phyloP scores from a whole-genome alignment of 2,113 vertebrate species.

The Hipposideros armiger region DNA sequence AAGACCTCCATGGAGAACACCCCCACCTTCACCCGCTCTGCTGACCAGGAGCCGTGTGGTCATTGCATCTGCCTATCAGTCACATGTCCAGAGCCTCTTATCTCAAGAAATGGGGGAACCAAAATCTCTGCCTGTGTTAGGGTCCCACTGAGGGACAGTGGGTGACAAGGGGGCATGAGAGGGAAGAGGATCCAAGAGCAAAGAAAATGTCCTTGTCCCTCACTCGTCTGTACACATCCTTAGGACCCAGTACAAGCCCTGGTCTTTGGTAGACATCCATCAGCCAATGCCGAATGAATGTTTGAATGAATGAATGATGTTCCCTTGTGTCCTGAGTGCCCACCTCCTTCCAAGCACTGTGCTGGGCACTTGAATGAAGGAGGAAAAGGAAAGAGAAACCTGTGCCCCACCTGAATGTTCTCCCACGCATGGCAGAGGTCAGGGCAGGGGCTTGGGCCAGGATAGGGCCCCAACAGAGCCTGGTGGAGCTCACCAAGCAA shows the following conservation, averaged over 20 bases:
- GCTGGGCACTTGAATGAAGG: neutral
- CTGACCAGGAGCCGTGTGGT: neutral
- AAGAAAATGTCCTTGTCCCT: neutral
- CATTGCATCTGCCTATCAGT: neutral
- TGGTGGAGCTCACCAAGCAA: neutral
- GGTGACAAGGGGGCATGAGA: neutral
- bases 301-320: neutral
- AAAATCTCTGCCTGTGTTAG: neutral
- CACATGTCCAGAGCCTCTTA: neutral
- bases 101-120: neutral
- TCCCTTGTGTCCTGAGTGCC: neutral
- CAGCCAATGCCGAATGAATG: neutral
- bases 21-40: neutral
- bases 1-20: neutral
- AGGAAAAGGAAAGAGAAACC: neutral
- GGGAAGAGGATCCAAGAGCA: neutral
- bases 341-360: neutral
- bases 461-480: neutral
- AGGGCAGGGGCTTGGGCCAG: neutral
- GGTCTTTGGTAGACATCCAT: neutral
- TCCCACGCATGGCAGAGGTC: neutral
- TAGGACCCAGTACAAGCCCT: neutral
- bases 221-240: neutral
- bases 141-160: neutral
- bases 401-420: neutral